These are phyloP conservation scores for Drosophila nr. fundita DNA, from an alignment of 2,888 invertebrate genomes.

Conservation along the genomic window DNA sequence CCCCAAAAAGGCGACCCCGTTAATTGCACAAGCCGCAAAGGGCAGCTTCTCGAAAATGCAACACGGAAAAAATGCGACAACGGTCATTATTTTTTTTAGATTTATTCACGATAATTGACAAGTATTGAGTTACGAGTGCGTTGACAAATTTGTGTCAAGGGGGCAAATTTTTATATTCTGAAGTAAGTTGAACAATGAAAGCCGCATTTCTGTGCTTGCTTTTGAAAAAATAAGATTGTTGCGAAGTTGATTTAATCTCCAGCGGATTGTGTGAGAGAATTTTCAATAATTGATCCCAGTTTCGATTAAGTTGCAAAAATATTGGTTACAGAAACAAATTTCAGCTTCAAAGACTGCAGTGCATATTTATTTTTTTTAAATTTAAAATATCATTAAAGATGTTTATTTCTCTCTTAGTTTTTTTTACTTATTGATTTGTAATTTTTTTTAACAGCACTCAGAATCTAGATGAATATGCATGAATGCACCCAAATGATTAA, in stretches of 20 bases:
- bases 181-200: slow-evolving; percentile 10
- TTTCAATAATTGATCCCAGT: not conserved
- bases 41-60: slow-evolving; percentile 44
- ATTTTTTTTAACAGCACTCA: not conserved
- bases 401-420: not conserved
- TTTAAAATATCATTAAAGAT: not conserved
- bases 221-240: not conserved
- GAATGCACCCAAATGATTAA: slow-evolving; percentile 24
- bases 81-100: slow-evolving; percentile 34
- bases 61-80: slow-evolving; percentile 22
- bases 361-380: not conserved
- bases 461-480: slow-evolving; percentile 39
- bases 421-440: too few species aligned
- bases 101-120: slow-evolving; percentile 53
- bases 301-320: not conserved
- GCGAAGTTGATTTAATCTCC: not conserved
- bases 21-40: slow-evolving; percentile 72
- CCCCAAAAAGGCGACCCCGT: slow-evolving; percentile 39
- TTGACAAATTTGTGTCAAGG: slow-evolving; percentile 34
- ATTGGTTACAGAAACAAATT: not conserved
- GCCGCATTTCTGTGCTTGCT: not conserved
- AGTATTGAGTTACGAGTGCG: slow-evolving; percentile 46
- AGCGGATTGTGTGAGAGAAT: not conserved
- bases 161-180: slow-evolving; percentile 6
- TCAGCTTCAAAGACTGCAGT: not conserved